Conservation (phyloP, 2,888 invertebrate species). For the Polymixis flavicincta region DNA sequence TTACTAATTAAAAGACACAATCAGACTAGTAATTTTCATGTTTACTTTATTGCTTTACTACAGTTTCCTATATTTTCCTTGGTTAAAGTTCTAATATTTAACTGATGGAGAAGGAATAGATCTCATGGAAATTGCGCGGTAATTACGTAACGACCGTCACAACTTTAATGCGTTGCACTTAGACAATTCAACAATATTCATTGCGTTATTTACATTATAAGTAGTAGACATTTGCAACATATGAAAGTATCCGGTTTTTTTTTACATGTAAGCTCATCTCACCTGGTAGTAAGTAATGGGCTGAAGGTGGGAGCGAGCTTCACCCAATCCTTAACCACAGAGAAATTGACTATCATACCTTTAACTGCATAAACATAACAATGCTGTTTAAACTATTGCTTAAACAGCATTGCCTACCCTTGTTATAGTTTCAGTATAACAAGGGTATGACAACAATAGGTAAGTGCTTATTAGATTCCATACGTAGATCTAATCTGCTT, state of each 20-base stretch:
- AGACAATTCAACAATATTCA: background rate
- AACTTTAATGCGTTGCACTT: background rate
- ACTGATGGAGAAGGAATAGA: background rate
- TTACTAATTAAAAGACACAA: slow-evolving; percentile 14
- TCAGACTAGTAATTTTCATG: background rate
- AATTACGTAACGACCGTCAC: background rate
- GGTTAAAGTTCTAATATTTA: background rate
- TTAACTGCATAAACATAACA: too few relatives aligned
- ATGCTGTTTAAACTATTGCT: too few relatives aligned
- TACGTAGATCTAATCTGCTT: background rate
- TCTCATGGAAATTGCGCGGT: background rate
- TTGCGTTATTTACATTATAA: background rate
- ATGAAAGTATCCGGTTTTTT: background rate
- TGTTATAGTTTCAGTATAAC: background rate
- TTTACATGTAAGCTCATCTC: too few relatives aligned
- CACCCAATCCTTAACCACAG: too few relatives aligned
- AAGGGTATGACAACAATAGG: slow-evolving; percentile 13
- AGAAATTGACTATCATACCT: too few relatives aligned
- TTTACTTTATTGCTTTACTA: background rate
- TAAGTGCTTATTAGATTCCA: background rate
- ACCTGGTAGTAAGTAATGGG: too few relatives aligned
- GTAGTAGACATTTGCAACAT: background rate
- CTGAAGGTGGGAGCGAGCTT: too few relatives aligned
- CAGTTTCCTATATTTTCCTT: background rate
- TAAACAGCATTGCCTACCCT: too few relatives aligned